Base-by-base conservation (phyloP, 2,113 vertebrate genomes). In the Tupaia chinensis region DNA sequence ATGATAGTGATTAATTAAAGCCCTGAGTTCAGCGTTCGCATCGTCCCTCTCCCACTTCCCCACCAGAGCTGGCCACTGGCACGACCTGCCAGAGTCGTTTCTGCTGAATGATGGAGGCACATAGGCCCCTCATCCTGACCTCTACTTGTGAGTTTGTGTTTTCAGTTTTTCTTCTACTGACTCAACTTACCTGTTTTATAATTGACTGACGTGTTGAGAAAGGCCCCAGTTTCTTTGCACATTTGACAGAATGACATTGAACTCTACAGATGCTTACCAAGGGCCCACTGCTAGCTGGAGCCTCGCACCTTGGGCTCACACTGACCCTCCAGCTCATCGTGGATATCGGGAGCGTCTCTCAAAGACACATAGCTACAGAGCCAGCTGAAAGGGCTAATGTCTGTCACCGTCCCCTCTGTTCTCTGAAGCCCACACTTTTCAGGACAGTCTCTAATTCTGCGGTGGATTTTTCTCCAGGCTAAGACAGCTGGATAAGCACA, bases 401-500 rank as follows among this genome's bases (percentile, higher is more conserved):
- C 16, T 1, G 23, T 15, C 68, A 0, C 2, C 1, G 17, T 5
- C 1, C 44, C 13, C 25, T 13, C 9, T 9, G 29, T 23, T n/a
- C 27, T 22, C 89, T 20, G 32, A 56, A 54, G 65, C 23, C n/a
- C 32, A 5, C 32, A 0, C 17, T 68, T 68, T 91, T 86, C 87
- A 27, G 93, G 77, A 66, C 88, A 20, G 0, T 60, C 74, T 87
- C 87, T 87, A 44, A 92, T 4, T 15, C 76, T 74, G 87, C 4
- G 5, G 25, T 97, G 87, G 97, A 0, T 95, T 94, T 87, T 98
- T 95, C 85, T 96, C 72, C 98, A 99, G 99, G 98, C 98, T 99
- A 96, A 98, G 98, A 97, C 99, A 99, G 98, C 99, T 99, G 98
- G 99, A 99, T 97, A 98, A 98, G 98, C 99, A 99, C 97, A 98